phyloP scores from a whole-genome alignment of 1,140 invertebrate genomes.

The Drosophila carrolli region DNA sequence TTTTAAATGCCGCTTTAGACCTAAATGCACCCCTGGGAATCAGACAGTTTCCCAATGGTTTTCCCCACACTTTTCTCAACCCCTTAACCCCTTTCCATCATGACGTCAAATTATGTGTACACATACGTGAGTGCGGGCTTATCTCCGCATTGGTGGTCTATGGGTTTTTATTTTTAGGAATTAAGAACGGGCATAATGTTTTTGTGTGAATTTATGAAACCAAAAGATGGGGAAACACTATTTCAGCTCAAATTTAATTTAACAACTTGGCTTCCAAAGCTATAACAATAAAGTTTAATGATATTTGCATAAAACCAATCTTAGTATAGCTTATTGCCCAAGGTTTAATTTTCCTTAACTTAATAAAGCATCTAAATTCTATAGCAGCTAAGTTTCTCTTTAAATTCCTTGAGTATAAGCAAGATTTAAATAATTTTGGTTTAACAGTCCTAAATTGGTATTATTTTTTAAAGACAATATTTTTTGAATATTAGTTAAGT shows the following conservation, averaged over 20 bases:
- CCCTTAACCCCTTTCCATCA: background rate
- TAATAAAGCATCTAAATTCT: too few species aligned
- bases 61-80: slow-evolving; percentile 5
- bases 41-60: slow-evolving; percentile 9
- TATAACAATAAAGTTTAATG: slow-evolving; percentile 2
- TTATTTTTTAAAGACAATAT: too few species aligned
- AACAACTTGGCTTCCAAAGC: background rate
- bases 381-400: too few species aligned
- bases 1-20: slow-evolving; percentile 70
- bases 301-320: too few species aligned
- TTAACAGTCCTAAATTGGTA: too few species aligned
- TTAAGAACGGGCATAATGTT: background rate
- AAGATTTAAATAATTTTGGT: too few species aligned
- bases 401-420: too few species aligned
- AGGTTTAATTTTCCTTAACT: too few species aligned
- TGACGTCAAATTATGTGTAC: slow-evolving; percentile 12
- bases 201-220: background rate
- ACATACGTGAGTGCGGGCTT: background rate
- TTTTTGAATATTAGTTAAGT: too few species aligned
- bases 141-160: slow-evolving; percentile 12
- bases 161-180: slow-evolving; percentile 7
- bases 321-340: too few species aligned
- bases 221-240: background rate
- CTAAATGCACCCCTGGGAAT: slow-evolving; percentile 59
- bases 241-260: background rate